A percentile compares a stretch with the other conserved stretches of the same genome.
Conservation (phyloP, 2,888 invertebrate species). For the Scaptomyza cyrtandrae region DNA sequence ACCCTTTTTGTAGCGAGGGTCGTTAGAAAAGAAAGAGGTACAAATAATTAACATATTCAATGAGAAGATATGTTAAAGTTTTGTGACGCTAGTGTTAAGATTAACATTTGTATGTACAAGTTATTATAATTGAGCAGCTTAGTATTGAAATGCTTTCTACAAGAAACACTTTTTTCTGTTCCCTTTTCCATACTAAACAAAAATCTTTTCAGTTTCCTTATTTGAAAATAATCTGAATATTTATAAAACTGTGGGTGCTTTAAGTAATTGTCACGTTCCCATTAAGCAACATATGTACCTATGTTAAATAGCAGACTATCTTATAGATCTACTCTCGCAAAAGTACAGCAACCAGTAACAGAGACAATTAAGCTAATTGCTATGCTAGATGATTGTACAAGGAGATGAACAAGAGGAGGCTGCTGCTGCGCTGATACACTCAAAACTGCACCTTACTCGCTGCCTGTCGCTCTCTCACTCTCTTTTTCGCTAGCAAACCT, state of each 20-base stretch:
- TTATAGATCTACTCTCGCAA: conserved; percentile 35
- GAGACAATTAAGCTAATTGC: conserved; percentile 82
- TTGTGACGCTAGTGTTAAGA: neutral
- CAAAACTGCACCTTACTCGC: conserved; percentile 25
- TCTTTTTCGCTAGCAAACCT: neutral
- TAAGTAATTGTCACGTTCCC: no score
- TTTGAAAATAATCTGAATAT: no score
- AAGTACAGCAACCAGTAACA: conserved; percentile 44
- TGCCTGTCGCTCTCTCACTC: conserved; percentile 14
- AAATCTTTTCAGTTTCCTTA: no score
- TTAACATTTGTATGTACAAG: neutral
- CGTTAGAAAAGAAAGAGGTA: neutral
- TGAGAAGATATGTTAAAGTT: neutral
- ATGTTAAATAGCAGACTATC: neutral
- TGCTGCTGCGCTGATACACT: conserved; percentile 29
- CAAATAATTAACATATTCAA: neutral
- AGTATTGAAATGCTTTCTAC: no score
- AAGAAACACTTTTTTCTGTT: no score
- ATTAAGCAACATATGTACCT: neutral
- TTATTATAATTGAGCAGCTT: no score
- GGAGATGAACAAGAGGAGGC: conserved; percentile 30
- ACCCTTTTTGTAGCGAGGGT: conserved; percentile 25
- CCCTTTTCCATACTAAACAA: no score
- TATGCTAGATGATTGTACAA: conserved; percentile 40
- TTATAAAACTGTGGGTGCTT: no score